Evolutionary conservation across 2,113 vertebrate genomes (phyloP).

Genomic region (Sylvicapra grimmia): DNA sequence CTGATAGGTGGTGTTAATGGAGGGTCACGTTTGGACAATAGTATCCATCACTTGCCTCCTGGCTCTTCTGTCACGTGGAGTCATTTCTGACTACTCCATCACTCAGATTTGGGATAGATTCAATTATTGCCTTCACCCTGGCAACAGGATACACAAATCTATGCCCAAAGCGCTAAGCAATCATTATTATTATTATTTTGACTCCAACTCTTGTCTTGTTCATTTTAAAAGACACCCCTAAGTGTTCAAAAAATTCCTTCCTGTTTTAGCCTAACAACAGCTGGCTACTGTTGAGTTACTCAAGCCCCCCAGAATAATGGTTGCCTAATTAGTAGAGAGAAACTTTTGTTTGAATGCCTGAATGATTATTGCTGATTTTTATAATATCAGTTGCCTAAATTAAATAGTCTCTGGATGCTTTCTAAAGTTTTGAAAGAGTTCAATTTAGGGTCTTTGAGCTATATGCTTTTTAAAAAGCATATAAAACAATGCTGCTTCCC

Average conservation of each 20-base stretch:
- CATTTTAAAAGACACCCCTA: neutral
- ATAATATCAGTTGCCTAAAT: neutral
- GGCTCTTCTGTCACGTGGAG: constrained; percentile 85
- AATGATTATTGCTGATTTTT: neutral
- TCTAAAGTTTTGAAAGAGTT: neutral
- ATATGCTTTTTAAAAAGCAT: neutral
- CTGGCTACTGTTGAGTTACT: neutral
- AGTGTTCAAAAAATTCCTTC: neutral
- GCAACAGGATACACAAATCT: constrained; percentile 76
- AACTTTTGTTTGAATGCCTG: constrained; percentile 38
- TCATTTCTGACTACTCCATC: constrained; percentile 85
- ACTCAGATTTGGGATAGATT: constrained; percentile 87
- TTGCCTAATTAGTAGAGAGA: neutral
- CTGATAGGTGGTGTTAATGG: constrained; percentile 94
- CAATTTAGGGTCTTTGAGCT: neutral
- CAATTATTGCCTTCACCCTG: constrained; percentile 87
- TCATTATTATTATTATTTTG: neutral
- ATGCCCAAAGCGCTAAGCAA: constrained; percentile 42
- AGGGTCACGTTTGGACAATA: constrained; percentile 92
- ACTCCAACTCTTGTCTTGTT: neutral
- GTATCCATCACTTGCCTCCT: constrained; percentile 92
- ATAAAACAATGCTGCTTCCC: neutral
- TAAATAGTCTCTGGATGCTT: neutral
- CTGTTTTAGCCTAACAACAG: neutral
- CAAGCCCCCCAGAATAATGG: neutral